Percentiles rank a stretch among this genome's conserved stretches.
These are phyloP conservation scores for Bettongia penicillata DNA, from an alignment of 2,113 vertebrate species.

Conservation along the genomic window DNA sequence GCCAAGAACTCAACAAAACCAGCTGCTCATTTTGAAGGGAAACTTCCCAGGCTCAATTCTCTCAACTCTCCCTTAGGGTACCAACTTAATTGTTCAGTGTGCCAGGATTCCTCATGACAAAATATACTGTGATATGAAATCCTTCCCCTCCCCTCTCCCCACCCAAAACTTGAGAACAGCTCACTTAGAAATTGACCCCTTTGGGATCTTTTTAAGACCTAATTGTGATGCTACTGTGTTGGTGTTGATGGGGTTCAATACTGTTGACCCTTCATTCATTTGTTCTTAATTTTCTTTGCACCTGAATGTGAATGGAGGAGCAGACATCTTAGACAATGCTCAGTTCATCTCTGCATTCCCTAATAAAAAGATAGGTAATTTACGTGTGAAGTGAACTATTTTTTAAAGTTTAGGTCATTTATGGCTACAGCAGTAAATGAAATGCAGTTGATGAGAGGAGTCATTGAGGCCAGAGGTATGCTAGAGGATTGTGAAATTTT, in stretches of 20 bases:
- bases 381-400: neutral
- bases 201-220: neutral
- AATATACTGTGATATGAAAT: neutral
- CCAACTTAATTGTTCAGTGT: neutral
- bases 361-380: neutral
- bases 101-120: neutral
- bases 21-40: neutral
- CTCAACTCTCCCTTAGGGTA: neutral
- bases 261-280: neutral
- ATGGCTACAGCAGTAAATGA: neutral
- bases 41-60: neutral
- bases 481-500: neutral
- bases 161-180: neutral
- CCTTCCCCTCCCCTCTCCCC: neutral
- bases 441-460: neutral
- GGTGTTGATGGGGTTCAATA: neutral
- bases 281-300: neutral
- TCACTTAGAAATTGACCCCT: neutral
- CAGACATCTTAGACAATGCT: no score
- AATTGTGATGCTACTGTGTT: neutral
- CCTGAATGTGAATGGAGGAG: neutral
- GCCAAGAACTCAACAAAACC: neutral
- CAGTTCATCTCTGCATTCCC: neutral
- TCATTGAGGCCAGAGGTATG: no score
- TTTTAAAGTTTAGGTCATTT: neutral